Evolutionary conservation across 2,888 invertebrate genomes (phyloP).

Genomic region (Caenorhabditis macrosperma): DNA sequence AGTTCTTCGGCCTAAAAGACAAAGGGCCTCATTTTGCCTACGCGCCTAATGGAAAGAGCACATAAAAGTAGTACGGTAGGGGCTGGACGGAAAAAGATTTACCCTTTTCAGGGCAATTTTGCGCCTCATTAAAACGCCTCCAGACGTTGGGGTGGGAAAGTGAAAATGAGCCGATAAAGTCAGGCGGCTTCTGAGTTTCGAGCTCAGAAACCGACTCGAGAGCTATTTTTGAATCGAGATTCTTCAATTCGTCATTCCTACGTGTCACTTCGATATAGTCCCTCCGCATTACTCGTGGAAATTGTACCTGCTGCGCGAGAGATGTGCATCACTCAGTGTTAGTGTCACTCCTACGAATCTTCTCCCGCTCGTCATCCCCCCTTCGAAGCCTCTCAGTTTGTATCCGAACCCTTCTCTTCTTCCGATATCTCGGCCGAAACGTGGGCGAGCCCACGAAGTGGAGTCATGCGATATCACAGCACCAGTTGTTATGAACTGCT

Average conservation of each 20-base stretch:
- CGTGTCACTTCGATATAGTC: neutral
- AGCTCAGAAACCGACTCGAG: neutral
- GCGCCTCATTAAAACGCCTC: conserved; percentile 6
- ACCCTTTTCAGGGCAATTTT: neutral
- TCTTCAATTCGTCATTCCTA: neutral
- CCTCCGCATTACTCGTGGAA: neutral
- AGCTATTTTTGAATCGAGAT: neutral
- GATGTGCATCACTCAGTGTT: neutral
- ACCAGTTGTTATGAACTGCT: neutral
- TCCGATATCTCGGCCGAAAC: too few relatives aligned
- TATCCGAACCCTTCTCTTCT: neutral
- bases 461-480: neutral
- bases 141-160: neutral
- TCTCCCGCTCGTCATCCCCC: neutral
- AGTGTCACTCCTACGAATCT: neutral
- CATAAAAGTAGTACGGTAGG: conserved; percentile 34
- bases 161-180: neutral
- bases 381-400: neutral
- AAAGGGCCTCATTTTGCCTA: neutral
- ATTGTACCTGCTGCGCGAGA: neutral
- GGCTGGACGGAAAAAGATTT: neutral
- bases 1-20: too few relatives aligned
- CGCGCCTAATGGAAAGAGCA: neutral
- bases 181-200: neutral
- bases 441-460: neutral